Evolutionary conservation across 1,140 invertebrate genomes (phyloP), one percentile per base, ranked within the genome.

Genomic region (Marisa cornuarietis): DNA sequence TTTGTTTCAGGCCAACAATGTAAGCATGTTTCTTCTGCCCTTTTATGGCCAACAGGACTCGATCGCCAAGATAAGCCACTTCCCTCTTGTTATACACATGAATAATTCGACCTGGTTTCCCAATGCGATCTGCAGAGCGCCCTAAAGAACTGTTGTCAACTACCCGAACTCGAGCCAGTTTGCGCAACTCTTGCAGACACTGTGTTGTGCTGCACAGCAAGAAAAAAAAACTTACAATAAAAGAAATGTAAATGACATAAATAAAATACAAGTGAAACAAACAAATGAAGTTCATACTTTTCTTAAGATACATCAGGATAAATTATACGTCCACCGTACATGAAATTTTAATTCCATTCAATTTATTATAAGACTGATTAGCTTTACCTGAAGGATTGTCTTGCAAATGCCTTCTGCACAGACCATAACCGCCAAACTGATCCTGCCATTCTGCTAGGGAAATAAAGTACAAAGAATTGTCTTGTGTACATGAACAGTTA

Each of bases 81-180:
- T 92, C 96, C 26, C 76, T 76, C 81, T 89, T 89, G 71, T 90
- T 92, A 80, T 93, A 93, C 4, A 93, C 91, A 79, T 92, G 91
- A 84, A 93, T 93, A 63, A 92, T 84, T 91, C 94, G 95, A 0
- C 97, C 96, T 65, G 97, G 96, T 92, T 96, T 96, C 62, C 97
- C 98, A 87, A 97, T 95, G 26, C 94, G 92, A 95, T 98, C 98
- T 2, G 98, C 97, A 89, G 95, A 92, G 90, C 96, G 98, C 49
- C 98, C 98, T 82, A 99, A 94, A 84, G 95, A 94, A 81, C 97
- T 98, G 89, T 99, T 99, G 90, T 99, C 98, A 5, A 99, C 97
- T 26, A 98, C 96, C 87, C 97, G 92, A 18, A 99, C 91, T 79
- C 96, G 91, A 24, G 95, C 94, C 76, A 97, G 71, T 78, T 91